Percentiles rank a stretch among this genome's conserved stretches.
Evolutionary conservation across 23 tunicate genomes (phyloP).

Genomic region (Phallusia fumigata): DNA sequence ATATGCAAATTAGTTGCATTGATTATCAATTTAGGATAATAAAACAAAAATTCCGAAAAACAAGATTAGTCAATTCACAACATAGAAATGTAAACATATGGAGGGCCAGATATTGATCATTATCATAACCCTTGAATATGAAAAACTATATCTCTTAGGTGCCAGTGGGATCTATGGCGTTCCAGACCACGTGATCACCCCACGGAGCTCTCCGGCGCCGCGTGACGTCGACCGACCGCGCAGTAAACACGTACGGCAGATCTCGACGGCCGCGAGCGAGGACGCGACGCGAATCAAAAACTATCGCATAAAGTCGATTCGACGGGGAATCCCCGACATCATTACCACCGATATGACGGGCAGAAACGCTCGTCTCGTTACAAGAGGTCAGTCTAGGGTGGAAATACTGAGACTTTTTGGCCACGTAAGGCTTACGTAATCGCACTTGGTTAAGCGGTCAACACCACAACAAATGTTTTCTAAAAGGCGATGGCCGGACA

Average conservation of each 20-base stretch:
- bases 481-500: too few species aligned
- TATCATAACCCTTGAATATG: too few species aligned
- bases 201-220: background rate
- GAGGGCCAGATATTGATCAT: too few species aligned
- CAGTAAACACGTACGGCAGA: background rate
- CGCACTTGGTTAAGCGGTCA: too few species aligned
- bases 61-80: too few species aligned
- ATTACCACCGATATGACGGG: conserved; percentile 34
- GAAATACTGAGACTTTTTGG: too few species aligned
- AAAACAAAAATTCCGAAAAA: too few species aligned
- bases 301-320: conserved; percentile 70
- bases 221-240: background rate
- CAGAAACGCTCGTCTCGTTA: background rate
- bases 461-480: too few species aligned
- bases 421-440: too few species aligned
- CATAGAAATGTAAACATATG: too few species aligned
- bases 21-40: too few species aligned
- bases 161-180: conserved; percentile 30
- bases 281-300: conserved; percentile 24
- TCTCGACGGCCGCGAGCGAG: background rate
- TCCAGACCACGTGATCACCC: conserved; percentile 18
- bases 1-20: too few species aligned
- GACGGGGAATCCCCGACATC: conserved; percentile 56
- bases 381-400: background rate
- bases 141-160: background rate